These are phyloP conservation scores for Melanotaenia duboulayi DNA, from an alignment of 2,113 vertebrate genomes.

Conservation along the genomic window DNA sequence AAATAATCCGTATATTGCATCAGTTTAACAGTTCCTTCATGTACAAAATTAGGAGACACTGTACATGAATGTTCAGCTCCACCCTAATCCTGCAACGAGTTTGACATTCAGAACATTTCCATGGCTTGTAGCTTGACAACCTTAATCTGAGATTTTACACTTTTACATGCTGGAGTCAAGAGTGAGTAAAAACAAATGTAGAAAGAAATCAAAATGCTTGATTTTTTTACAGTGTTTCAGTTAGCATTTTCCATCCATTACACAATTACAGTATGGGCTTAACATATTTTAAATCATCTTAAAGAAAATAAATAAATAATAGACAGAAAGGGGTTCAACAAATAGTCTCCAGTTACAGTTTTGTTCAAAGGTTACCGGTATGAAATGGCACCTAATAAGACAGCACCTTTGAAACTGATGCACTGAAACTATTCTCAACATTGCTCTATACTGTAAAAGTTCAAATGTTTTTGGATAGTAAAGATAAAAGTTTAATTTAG, in stretches of 20 bases:
- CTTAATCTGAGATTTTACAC: conserved; percentile 88
- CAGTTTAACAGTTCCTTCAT: conserved; percentile 61
- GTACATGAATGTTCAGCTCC: conserved; percentile 15
- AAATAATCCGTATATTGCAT: conserved; percentile 10
- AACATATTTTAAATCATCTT: conserved; percentile 77
- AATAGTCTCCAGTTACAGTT: conserved; percentile 88
- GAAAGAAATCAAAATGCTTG: background rate
- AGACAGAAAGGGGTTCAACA: conserved; percentile 76
- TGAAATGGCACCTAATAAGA: conserved; percentile 72
- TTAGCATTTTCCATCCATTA: conserved; percentile 10
- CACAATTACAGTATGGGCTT: conserved; percentile 36
- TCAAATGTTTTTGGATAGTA: background rate
- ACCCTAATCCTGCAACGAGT: conserved; percentile 76
- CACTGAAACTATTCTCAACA: background rate
- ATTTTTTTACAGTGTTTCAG: conserved; percentile 35
- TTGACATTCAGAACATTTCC: conserved; percentile 83
- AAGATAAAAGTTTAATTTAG: background rate
- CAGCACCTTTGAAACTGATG: conserved; percentile 26
- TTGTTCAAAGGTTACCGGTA: conserved; percentile 76
- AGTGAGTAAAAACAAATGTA: background rate
- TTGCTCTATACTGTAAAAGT: background rate
- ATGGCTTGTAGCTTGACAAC: conserved; percentile 91
- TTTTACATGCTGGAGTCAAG: conserved; percentile 48
- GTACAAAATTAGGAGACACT: conserved; percentile 81
- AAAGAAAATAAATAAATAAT: too few species aligned